A percentile compares a stretch with the other conserved stretches of the same genome.
These are phyloP conservation scores for Thamnaconus septentrionalis DNA, from an alignment of 2,113 vertebrate genomes.

Conservation along the genomic window DNA sequence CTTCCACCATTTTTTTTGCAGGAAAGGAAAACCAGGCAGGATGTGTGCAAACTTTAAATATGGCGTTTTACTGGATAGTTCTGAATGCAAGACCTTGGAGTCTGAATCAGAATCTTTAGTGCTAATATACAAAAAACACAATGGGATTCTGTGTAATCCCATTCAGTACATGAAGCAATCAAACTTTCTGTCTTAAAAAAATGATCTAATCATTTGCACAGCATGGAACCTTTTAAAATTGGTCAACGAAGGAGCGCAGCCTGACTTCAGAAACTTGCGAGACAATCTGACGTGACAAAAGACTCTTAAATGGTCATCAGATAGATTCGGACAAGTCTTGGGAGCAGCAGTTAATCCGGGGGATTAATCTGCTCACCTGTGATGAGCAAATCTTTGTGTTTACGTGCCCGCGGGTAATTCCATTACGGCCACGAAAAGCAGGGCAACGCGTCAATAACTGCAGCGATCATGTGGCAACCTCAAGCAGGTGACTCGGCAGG, in stretches of 20 bases:
- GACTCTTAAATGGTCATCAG: background rate
- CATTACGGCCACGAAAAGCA: background rate
- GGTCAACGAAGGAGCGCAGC: no score
- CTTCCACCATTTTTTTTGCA: background rate
- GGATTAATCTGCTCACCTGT: conserved; percentile 8
- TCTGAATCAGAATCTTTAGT: no score
- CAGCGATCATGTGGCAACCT: conserved; percentile 7
- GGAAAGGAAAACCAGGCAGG: background rate
- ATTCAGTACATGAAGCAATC: no score
- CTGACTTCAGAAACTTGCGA: background rate
- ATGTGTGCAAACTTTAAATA: no score
- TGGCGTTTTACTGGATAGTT: no score
- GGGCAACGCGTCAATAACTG: conserved; percentile 3
- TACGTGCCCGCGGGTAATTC: conserved; percentile 2
- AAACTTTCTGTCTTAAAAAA: no score
- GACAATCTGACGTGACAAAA: conserved; percentile 3
- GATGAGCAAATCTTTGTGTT: conserved; percentile 8
- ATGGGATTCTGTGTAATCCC: no score
- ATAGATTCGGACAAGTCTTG: conserved; percentile 1
- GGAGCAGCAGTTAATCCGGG: conserved; percentile 9
- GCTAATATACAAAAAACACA: no score
- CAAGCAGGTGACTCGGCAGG: conserved; percentile 10
- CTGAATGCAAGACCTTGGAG: no score
- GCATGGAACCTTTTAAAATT: no score
- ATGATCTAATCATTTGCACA: no score